A percentile compares a stretch with the other conserved stretches of the same genome.
phyloP scores from a whole-genome alignment of 2,797 vertebrate genomes.

The Neostethus bicornis region DNA sequence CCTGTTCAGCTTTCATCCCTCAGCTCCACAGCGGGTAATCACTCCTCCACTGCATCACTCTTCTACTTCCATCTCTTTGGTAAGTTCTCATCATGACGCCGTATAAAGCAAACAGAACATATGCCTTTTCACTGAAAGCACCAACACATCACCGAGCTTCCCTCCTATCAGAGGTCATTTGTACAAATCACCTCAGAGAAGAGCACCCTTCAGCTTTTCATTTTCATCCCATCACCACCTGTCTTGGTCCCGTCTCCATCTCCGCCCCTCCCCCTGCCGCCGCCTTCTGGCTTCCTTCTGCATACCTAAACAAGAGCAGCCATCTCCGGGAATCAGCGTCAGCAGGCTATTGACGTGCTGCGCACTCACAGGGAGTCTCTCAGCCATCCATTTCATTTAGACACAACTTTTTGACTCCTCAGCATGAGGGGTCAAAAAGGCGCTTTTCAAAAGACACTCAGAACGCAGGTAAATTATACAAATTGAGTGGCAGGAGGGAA shows the following conservation, averaged over 20 bases:
- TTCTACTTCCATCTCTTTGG: conserved; percentile 23
- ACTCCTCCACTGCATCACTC: conserved; percentile 59
- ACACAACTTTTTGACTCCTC: conserved; percentile 62
- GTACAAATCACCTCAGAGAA: conserved; percentile 58
- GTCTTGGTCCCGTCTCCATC: conserved; percentile 6
- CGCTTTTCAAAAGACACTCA: conserved; percentile 45
- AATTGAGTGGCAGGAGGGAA: conserved; percentile 71
- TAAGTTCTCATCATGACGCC: conserved; percentile 47
- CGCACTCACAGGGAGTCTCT: conserved; percentile 45
- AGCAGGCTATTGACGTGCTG: conserved; percentile 57
- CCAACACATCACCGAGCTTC: conserved; percentile 18
- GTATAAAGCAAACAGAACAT: conserved; percentile 52
- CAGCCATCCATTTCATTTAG: conserved; percentile 59
- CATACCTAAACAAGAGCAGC: conserved; percentile 57
- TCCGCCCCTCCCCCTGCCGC: background rate
- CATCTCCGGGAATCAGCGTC: conserved; percentile 66
- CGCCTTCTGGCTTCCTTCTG: conserved; percentile 40
- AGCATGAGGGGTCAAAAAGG: conserved; percentile 57
- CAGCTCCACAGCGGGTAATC: conserved; percentile 69
- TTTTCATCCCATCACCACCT: conserved; percentile 49
- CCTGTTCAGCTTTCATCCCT: conserved; percentile 68
- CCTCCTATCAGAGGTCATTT: conserved; percentile 55
- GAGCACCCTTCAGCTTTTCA: conserved; percentile 54
- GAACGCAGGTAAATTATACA: conserved; percentile 68
- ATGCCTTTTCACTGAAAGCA: conserved; percentile 21